Base-by-base conservation (phyloP, 2,888 invertebrate genomes). In the Cephus rjabovi region DNA sequence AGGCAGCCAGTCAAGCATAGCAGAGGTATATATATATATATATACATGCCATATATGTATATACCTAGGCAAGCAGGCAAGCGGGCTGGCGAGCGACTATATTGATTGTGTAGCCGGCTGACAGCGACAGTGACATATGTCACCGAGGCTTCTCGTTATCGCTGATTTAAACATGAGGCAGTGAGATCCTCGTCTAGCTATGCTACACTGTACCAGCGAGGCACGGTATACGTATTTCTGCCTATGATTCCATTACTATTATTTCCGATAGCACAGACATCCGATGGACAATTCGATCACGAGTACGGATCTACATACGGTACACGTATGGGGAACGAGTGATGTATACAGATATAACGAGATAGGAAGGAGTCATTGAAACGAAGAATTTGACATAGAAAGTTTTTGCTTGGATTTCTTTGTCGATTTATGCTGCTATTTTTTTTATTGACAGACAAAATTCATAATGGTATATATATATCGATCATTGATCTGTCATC, bases 51-150 rank as follows among this genome's bases (percentile, higher is more conserved):
- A 23, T 23, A 56, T 56, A 56, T 56, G 23, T 6, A 23, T 23
- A 23, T 56, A 56, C 23, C 15, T 23, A 56, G 56, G 56, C 23
- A 35, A 79, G 82, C 80, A 77, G 80, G 80, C 81, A 81, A 80
- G 83, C 84, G 79, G 77, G 79, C 80, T 84, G 84, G 84, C 85
- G 86, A 86, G 88, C 86, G 87, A 89, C 88, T 90, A 89, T 91
- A 91, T 91, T 91, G 91, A 91, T 91, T 91, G 90, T 89, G 90
- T 90, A 90, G 91, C 90, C 89, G 89, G 90, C 90, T 91, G 91
- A 90, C 90, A 91, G 90, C 89, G 91, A 91, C 91, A 91, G 91
- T 91, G 91, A 91, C 91, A 91, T 90, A 91, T 91, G 91, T 91
- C 91, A 91, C 89, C 88, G 89, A 87, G 89, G 90, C 90, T 90